A percentile compares a stretch with the other conserved stretches of the same genome.
Evolutionary conservation across 2,888 invertebrate genomes (phyloP).

Genomic region (Iphiclides podalirius): DNA sequence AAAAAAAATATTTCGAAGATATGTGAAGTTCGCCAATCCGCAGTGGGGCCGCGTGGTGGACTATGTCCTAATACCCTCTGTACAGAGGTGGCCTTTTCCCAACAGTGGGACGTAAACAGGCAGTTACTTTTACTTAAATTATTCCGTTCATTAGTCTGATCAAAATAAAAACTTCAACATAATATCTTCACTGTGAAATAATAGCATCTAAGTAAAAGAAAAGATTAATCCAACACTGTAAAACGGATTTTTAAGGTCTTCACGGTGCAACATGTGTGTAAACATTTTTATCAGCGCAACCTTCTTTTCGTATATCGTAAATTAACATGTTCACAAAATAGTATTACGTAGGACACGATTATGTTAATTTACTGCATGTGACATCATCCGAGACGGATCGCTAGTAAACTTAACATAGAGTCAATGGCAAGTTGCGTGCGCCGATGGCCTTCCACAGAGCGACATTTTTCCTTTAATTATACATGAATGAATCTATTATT

Average conservation of each 20-base stretch:
- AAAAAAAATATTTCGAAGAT: no score
- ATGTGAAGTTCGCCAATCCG: no score
- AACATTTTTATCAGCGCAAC: conserved; percentile 6
- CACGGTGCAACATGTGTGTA: background rate
- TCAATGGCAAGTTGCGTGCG: conserved; percentile 31
- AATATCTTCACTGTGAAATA: background rate
- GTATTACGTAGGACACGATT: conserved; percentile 42
- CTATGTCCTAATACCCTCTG: no score
- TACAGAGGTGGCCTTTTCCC: no score
- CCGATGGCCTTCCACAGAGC: conserved; percentile 28
- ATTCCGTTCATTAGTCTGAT: no score
- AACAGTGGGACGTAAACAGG: no score
- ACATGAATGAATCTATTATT: no score
- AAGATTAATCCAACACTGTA: background rate
- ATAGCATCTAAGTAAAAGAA: background rate
- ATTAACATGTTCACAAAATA: conserved; percentile 32
- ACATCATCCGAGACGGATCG: conserved; percentile 45
- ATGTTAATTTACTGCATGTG: conserved; percentile 62
- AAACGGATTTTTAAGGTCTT: background rate
- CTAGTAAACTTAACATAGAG: conserved; percentile 24
- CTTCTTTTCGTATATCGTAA: conserved; percentile 23
- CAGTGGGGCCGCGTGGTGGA: no score
- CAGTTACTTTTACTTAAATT: no score
- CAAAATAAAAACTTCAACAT: no score
- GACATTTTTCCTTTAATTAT: conserved; percentile 30